phyloP scores from a whole-genome alignment of 92 coral and sea anemone species.

The Paramuricea clavata region DNA sequence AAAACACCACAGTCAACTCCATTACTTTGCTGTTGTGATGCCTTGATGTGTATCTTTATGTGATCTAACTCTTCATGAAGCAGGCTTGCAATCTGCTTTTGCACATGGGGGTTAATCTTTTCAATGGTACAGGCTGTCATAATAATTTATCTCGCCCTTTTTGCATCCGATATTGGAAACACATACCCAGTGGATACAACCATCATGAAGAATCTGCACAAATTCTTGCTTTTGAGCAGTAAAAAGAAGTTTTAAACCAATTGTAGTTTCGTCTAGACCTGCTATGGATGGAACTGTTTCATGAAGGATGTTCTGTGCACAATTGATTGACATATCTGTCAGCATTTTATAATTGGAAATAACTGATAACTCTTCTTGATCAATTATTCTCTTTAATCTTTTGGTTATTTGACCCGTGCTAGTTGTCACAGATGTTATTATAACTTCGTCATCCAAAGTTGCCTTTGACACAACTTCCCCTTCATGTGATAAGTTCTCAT shows the following conservation, averaged over 20 bases:
- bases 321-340: slow-evolving; percentile 21
- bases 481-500: too few relatives aligned
- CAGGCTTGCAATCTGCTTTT: slow-evolving; percentile 52
- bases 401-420: neutral
- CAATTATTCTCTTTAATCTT: neutral
- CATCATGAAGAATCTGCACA: slow-evolving; percentile 70
- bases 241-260: slow-evolving; percentile 34
- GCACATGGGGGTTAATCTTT: slow-evolving; percentile 22
- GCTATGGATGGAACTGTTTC: slow-evolving; percentile 18
- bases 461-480: too few relatives aligned
- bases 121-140: slow-evolving; percentile 49
- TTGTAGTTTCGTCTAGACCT: slow-evolving; percentile 58
- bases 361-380: neutral
- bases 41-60: slow-evolving; percentile 24
- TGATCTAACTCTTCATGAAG: slow-evolving; percentile 40
- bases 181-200: slow-evolving; percentile 65
- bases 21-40: slow-evolving; percentile 64
- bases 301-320: slow-evolving; percentile 48
- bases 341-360: neutral
- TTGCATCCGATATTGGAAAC: slow-evolving; percentile 52
- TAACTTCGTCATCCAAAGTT: slow-evolving; percentile 13
- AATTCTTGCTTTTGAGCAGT: slow-evolving; percentile 51
- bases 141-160: slow-evolving; percentile 40
- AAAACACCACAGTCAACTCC: slow-evolving; percentile 74
- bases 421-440: neutral